Evolutionary conservation across 2,113 vertebrate genomes (phyloP), one percentile per base, ranked within the genome.

Genomic region (Melierax canorus): DNA sequence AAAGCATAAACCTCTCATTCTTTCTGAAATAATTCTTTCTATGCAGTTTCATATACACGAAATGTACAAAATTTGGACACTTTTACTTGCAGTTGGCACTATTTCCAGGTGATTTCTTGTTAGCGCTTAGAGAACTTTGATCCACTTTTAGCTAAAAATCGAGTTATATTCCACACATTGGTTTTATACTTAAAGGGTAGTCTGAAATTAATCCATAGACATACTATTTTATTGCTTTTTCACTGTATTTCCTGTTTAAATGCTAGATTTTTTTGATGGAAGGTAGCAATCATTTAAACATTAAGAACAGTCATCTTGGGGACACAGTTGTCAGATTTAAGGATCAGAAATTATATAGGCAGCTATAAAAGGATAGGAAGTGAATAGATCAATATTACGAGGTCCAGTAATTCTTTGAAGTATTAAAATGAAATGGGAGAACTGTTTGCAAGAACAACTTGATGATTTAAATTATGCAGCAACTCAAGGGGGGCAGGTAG

Each of bases 311-410:
- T 95, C 92, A 94, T 96, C 90, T 3, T 90, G 90, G 95, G 96
- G 93, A 97, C 90, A 83, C n/a, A 93, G 88, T 73, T 96, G 93
- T 95, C 96, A 96, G 90, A 94, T 94, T 97, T 96, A 97, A 97
- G 88, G 93, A 95, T 92, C 90, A 86, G 85, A 93, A 93, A 87
- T 97, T 97, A 96, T 43, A 97, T 7, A 86, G 95, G 85, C 85
- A 95, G 88, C 95, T 88, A 77, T 97, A 96, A 97, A 96, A 93
- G 72, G 71, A 86, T 43, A 86, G 95, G 90, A 96, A 94, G 88
- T 86, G 88, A 92, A 93, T 93, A 94, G 96, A 96, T 96, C 96
- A 97, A 95, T 93, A 94, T 97, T 96, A 97, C 0, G 72, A 97
- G 92, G 82, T 66, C 88, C 82, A 93, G 88, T 94, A 96, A 94